phyloP scores from a whole-genome alignment of 2,888 invertebrate genomes.

The Brachyptera risi region DNA sequence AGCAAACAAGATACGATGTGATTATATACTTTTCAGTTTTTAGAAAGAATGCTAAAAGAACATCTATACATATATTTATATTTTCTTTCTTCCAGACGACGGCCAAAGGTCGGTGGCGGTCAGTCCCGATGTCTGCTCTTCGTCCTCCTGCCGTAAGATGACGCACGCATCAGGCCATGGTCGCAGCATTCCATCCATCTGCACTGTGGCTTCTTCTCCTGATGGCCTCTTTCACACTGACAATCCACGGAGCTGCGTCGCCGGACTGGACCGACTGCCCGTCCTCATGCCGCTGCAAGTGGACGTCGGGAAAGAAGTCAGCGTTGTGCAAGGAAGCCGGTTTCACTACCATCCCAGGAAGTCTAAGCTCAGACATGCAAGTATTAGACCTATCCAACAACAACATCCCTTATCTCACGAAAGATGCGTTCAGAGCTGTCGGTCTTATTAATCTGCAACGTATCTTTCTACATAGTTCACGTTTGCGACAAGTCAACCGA shows the following conservation, averaged over 20 bases:
- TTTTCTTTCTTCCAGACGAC: conserved; percentile 9
- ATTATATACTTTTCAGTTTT: too few relatives aligned
- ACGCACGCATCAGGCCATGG: conserved; percentile 25
- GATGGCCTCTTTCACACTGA: conserved; percentile 39
- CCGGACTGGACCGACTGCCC: conserved; percentile 88
- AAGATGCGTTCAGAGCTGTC: conserved; percentile 72
- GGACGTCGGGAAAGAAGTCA: conserved; percentile 88
- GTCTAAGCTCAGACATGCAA: conserved; percentile 72
- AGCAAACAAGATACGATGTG: too few relatives aligned
- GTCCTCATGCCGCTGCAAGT: conserved; percentile 82
- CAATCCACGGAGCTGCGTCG: conserved; percentile 39
- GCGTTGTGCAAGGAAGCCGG: conserved; percentile 80
- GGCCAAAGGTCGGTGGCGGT: background rate
- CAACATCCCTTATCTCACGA: conserved; percentile 66
- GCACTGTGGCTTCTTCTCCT: conserved; percentile 40
- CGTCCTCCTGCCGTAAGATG: conserved; percentile 25
- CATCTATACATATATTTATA: too few relatives aligned
- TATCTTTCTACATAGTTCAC: conserved; percentile 71
- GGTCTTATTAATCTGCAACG: conserved; percentile 81
- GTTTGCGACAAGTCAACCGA: conserved; percentile 69
- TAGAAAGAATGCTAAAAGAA: too few relatives aligned
- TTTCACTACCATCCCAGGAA: conserved; percentile 70
- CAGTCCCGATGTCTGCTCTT: conserved; percentile 23
- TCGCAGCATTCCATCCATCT: conserved; percentile 16
- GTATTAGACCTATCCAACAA: conserved; percentile 82